Percentiles rank a stretch among this genome's conserved stretches.
Evolutionary conservation across 2,888 invertebrate species (phyloP).

Genomic region (Apotomis betuletana): DNA sequence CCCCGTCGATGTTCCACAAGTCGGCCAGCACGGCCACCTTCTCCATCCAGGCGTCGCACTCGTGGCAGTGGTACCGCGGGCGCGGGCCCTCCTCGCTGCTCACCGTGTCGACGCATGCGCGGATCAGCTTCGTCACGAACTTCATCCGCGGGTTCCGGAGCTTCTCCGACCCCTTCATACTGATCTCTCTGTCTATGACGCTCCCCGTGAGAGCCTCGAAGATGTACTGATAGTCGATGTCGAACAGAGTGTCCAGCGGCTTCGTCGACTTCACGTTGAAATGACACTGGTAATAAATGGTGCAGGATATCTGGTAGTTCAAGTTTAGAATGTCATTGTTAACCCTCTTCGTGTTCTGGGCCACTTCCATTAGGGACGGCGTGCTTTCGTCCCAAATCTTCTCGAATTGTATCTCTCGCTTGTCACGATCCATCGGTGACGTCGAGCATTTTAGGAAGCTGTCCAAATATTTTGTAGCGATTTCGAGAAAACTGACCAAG

Average conservation of each 20-base stretch:
- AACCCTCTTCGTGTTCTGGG: constrained; percentile 89
- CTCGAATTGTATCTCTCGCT: constrained; percentile 80
- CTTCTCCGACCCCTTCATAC: constrained; percentile 87
- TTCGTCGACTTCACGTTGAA: constrained; percentile 90
- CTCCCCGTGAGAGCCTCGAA: constrained; percentile 75
- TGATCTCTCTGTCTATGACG: constrained; percentile 80
- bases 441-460: constrained; percentile 72
- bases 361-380: constrained; percentile 89
- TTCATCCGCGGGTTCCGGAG: constrained; percentile 87
- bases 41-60: constrained; percentile 86
- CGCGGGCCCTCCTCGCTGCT: constrained; percentile 81
- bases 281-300: constrained; percentile 90
- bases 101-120: constrained; percentile 89
- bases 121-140: constrained; percentile 89
- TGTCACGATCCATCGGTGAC: constrained; percentile 64
- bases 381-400: constrained; percentile 87
- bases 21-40: constrained; percentile 88
- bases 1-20: constrained; percentile 90
- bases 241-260: constrained; percentile 90
- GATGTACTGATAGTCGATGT: constrained; percentile 86
- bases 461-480: constrained; percentile 76
- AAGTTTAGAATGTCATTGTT: constrained; percentile 90
- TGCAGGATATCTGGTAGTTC: constrained; percentile 90
- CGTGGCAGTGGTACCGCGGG: constrained; percentile 73
- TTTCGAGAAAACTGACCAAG: constrained; percentile 78